Base-by-base conservation (phyloP, 2,797 vertebrate species). In the Pseudochromis fuscus region DNA sequence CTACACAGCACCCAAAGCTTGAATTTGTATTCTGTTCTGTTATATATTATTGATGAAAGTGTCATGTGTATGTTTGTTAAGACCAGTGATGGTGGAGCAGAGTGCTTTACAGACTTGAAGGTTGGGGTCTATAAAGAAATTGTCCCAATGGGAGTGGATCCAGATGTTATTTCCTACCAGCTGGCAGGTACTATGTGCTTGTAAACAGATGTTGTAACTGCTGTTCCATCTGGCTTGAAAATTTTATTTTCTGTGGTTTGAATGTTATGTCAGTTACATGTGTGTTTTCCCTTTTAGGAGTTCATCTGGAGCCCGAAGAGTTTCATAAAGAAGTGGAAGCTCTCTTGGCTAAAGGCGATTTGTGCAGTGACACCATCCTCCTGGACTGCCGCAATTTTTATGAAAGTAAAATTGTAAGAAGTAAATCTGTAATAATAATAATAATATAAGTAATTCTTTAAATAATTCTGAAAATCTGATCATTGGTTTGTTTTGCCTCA, bases 371-470 rank as follows among this genome's bases (percentile, higher is more conserved):
- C 87, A 98, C 97, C 57, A 66, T 99, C 81, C 93, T 99, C 38
- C 85, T 99, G 82, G 98, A 99, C 92, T 99, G 97, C 84, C 95
- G 98, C 74, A 99, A 99, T 89, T 99, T 96, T 90, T 99, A 99
- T 58, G 98, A 99, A 93, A 99, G 97, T 87, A 98, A 95, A 96
- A 99, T 99, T 83, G 98, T 99, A 93, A 93, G 96, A 72, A 16
- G 11, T 4, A 27, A 31, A n/a, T 42, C 5, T n/a, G n/a, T n/a
- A 30, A 30, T 5, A 30, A 30, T 1, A 30, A 30, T 1, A 30
- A 30, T 1, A 30, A 30, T 1, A 4, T 30, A n/a, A n/a, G n/a
- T n/a, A n/a, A n/a, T 38, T 38, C 35, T 38, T 16, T 38, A 38
- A 38, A 38, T 38, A 16, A 38, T 15, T 12, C 15, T 16, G 13